Base-by-base conservation (phyloP, 2,888 invertebrate genomes). In the Tetranychus truncatus region DNA sequence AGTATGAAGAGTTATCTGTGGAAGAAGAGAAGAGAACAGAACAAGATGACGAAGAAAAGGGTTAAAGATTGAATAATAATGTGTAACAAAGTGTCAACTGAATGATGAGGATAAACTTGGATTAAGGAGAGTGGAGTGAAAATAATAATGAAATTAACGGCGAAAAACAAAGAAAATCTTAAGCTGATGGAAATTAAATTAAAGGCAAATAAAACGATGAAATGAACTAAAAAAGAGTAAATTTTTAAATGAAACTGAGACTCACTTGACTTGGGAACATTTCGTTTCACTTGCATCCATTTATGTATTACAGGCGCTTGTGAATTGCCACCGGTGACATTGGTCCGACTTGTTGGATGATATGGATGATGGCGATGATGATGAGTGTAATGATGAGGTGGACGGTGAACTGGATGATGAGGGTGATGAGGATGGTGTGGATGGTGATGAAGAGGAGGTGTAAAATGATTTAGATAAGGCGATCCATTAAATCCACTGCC, bases 281-380 rank as follows among this genome's bases (percentile, higher is more conserved):
- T 95, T 83, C 96, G 87, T 85, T 96, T 96, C 81, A 96, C 91
- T 85, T 95, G 95, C 96, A 96, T 96, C 96, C 96, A 96, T 84
- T 96, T 95, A 84, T 95, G 96, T 55, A 15, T 55, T 34, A 34
- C 34, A 55, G 9, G 55, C 0, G 95, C 94, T 44, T 93, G 93
- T 77, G 79, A 69, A 45, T 21, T 66, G 11, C n/a, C 69, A 69
- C 34, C 69, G 66, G n/a, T 21, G 21, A 72, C 15, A 6, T 20
- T n/a, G n/a, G 20, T 34, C 9, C 45, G 75, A 21, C 73, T 46
- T 24, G 21, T 7, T 20, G 55, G 46, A 21, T 82, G 83, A 79
- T 87, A 88, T 66, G 81, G 87, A 81, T 80, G 79, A 71, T 82
- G 87, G 78, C 82, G 82, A 55, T 80, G 83, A 7, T 80, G 80